phyloP scores from a whole-genome alignment of 2,888 invertebrate genomes.

The Ophioninae sp. region DNA sequence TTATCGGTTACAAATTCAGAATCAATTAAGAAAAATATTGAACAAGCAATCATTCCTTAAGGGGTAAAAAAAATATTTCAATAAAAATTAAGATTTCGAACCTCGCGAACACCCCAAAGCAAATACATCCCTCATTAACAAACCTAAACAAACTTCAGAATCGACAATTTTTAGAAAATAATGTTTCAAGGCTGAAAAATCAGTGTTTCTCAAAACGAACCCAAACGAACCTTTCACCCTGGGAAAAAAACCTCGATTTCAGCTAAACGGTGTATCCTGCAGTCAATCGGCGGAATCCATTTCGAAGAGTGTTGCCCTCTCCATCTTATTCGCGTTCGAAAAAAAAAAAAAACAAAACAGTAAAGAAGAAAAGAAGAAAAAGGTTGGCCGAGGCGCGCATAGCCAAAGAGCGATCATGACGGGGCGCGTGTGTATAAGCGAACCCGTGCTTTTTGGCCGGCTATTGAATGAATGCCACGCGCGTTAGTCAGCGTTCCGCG shows the following conservation, averaged over 20 bases:
- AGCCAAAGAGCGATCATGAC: constrained; percentile 21
- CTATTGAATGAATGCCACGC: constrained; percentile 80
- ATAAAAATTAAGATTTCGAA: no score
- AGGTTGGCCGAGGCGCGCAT: constrained; percentile 10
- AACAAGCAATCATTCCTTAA: no score
- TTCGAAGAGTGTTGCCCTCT: background rate
- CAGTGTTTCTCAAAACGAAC: no score
- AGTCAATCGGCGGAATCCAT: background rate
- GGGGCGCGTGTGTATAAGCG: constrained; percentile 57
- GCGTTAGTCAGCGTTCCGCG: constrained; percentile 80
- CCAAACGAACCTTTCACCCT: no score
- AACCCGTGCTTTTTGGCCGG: constrained; percentile 72
- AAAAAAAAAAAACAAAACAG: constrained; percentile 8
- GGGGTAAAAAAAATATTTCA: no score
- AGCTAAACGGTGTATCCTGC: background rate
- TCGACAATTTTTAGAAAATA: no score
- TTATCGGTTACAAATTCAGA: no score
- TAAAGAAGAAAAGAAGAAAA: constrained; percentile 2
- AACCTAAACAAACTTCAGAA: no score
- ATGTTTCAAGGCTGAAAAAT: no score
- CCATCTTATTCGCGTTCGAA: background rate
- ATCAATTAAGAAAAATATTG: no score
- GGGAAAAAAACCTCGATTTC: background rate
- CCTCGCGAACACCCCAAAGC: no score
- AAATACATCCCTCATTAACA: no score